A percentile compares a stretch with the other conserved stretches of the same genome.
Evolutionary conservation across 2,797 vertebrate species (phyloP).

Genomic region (Malurus leucopterus): DNA sequence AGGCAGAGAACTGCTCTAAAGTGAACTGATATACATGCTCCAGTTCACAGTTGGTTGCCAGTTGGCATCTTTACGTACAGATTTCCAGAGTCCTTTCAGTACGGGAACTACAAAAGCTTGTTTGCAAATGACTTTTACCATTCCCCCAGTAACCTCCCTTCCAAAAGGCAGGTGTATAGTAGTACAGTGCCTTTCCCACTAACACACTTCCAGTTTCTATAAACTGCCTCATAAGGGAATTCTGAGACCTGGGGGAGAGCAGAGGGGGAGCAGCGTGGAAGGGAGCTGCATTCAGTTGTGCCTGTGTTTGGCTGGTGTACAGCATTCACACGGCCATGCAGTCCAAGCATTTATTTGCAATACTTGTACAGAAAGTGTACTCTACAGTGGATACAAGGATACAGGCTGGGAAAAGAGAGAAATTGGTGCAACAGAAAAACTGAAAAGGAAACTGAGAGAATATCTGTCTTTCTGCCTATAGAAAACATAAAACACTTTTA

Average conservation of each 20-base stretch:
- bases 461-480: neutral
- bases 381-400: neutral
- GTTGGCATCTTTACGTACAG: neutral
- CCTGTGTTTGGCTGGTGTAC: neutral
- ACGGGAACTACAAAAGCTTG: neutral
- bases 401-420: neutral
- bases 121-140: neutral
- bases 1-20: neutral
- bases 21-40: neutral
- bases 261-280: accelerated
- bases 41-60: neutral
- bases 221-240: neutral
- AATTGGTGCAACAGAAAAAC: neutral
- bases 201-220: neutral
- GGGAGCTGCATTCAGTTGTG: neutral
- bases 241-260: neutral
- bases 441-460: neutral
- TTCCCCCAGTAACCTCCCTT: neutral
- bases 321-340: neutral
- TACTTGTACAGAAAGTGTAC: neutral
- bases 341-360: neutral
- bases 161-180: neutral
- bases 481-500: neutral
- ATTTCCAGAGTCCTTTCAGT: neutral
- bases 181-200: neutral